Conservation (phyloP, 2,888 invertebrate genomes). For the Diarsia rubi region DNA sequence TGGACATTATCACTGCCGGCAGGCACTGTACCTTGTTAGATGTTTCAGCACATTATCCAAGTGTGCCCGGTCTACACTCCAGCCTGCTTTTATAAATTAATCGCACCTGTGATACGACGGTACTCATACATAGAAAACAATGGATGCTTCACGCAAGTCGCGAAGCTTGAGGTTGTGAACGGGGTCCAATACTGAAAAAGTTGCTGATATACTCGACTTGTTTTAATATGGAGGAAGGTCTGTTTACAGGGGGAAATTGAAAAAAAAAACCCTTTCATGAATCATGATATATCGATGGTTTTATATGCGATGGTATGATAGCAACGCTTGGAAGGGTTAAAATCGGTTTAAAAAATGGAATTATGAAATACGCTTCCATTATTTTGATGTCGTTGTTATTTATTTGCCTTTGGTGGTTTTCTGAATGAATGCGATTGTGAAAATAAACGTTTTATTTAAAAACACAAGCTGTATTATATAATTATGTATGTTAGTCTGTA, state of each 20-base stretch:
- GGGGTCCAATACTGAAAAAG: slow-evolving; percentile 31
- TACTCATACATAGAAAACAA: not conserved
- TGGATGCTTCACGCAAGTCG: not conserved
- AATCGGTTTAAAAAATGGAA: slow-evolving; percentile 43
- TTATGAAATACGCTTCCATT: slow-evolving; percentile 30
- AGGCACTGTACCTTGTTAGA: not conserved
- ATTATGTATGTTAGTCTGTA: no score
- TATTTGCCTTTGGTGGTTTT: slow-evolving; percentile 18
- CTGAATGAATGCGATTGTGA: not conserved
- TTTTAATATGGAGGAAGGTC: slow-evolving; percentile 30
- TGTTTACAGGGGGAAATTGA: slow-evolving; percentile 57
- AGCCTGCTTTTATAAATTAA: not conserved
- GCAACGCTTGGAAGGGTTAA: slow-evolving; percentile 42
- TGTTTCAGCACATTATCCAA: not conserved
- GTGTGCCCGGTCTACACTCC: not conserved
- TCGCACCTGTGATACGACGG: not conserved
- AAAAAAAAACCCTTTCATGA: slow-evolving; percentile 43
- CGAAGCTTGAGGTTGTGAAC: not conserved
- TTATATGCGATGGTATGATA: slow-evolving; percentile 46
- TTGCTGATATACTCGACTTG: slow-evolving; percentile 25
- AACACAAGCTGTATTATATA: no score
- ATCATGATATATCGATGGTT: slow-evolving; percentile 39
- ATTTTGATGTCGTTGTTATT: slow-evolving; percentile 4
- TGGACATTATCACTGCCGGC: not conserved
- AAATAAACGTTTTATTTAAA: no score